Evolutionary conservation across 2,888 invertebrate genomes (phyloP).

Genomic region (Poecilus cupreus): DNA sequence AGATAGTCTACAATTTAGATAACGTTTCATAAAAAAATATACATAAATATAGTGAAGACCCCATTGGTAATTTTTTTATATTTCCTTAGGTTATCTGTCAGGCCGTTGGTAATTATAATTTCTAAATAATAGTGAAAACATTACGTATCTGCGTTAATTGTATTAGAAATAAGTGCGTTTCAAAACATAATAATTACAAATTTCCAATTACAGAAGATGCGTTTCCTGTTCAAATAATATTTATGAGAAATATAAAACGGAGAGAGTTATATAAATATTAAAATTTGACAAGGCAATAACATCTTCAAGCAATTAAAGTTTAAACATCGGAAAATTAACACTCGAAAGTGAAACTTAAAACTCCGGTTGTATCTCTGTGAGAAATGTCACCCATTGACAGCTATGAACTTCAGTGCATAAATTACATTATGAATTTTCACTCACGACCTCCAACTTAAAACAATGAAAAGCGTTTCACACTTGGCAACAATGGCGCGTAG

Average conservation of each 20-base stretch:
- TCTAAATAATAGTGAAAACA: not conserved
- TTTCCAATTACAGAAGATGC: not conserved
- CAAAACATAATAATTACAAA: constrained; percentile 1
- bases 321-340: constrained; percentile 41
- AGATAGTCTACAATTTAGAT: too few relatives aligned
- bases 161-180: not conserved
- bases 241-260: not conserved
- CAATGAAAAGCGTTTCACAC: constrained; percentile 54
- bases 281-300: constrained; percentile 51
- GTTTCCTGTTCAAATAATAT: constrained; percentile 4
- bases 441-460: constrained; percentile 51
- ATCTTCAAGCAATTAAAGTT: constrained; percentile 32
- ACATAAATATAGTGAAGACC: too few relatives aligned
- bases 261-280: constrained; percentile 49
- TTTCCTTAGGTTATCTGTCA: too few relatives aligned
- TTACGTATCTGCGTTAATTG: not conserved
- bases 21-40: too few relatives aligned
- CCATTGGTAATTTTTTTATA: too few relatives aligned
- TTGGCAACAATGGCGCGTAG: constrained; percentile 35
- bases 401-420: constrained; percentile 56
- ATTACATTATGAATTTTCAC: constrained; percentile 56
- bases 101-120: too few relatives aligned
- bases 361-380: constrained; percentile 10
- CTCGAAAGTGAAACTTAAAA: constrained; percentile 48
- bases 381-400: constrained; percentile 40